Evolutionary conservation across 1,140 invertebrate species (phyloP), one percentile per base, ranked within the genome.

Genomic region (Eubasilissa regina): DNA sequence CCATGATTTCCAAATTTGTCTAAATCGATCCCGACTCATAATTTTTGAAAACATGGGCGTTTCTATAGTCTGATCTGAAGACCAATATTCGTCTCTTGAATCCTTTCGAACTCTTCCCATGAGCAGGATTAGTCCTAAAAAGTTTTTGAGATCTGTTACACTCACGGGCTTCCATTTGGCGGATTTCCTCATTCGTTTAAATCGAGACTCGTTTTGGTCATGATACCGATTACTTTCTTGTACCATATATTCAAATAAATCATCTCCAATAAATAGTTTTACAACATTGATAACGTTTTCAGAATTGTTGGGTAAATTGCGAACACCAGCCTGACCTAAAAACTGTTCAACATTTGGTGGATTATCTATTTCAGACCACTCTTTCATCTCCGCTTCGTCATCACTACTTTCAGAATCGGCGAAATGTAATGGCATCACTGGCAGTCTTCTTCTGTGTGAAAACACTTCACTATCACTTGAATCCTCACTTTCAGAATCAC

Each of bases 1-100:
- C 72, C 81, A 81, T 15, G 66, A 56, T 73, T 55, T 64, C 79
- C 81, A 79, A 73, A 83, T 81, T 77, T 83, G 82, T n/a, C 73
- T 21, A 60, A 84, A 84, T 72, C 84, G 51, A 66, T 85, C 75
- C 13, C 83, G n/a, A n/a, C n/a, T n/a, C n/a, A n/a, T n/a, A n/a
- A n/a, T n/a, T n/a, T n/a, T n/a, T n/a, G n/a, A n/a, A 81, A 84
- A 85, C 19, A 84, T 79, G 62, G 81, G 84, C 9, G 84, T 84
- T 68, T 84, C 68, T 68, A 82, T 80, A 12, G 79, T 53, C 4
- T 43, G 68, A 81, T 81, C 78, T 11, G 77, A 83, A 10, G 83
- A 83, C 84, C 81, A 85, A 80, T 85, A 85, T 64, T 84, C 81
- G 51, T 82, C 77, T 11, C 82, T 83, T 64, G 15, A 62, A 45